phyloP scores from a whole-genome alignment of 2,113 vertebrate species.

The Malurus alboscapulatus region DNA sequence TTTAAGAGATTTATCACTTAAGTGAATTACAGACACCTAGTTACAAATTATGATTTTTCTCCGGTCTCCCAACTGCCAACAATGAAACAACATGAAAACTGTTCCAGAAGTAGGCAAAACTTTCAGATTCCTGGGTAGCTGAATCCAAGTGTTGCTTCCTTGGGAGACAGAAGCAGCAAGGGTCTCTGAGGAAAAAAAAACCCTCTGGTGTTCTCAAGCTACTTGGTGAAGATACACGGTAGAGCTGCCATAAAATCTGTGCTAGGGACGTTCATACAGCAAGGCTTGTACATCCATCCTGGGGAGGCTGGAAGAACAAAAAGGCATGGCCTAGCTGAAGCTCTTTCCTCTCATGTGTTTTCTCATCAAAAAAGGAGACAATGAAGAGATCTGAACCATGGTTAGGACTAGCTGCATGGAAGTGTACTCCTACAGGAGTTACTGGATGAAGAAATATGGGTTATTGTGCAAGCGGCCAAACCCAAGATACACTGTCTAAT shows the following conservation, averaged over 20 bases:
- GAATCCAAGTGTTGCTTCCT: background rate
- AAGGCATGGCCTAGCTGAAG: background rate
- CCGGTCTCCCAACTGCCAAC: background rate
- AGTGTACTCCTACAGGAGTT: background rate
- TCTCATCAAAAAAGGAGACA: background rate
- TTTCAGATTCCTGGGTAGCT: background rate
- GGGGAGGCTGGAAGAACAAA: background rate
- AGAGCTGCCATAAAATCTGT: background rate
- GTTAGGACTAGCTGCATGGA: background rate
- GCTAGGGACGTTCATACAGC: background rate
- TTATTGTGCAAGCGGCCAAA: background rate
- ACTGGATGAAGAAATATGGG: background rate
- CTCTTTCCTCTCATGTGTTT: background rate
- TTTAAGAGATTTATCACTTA: background rate
- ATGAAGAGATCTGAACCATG: background rate
- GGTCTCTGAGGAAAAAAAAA: background rate
- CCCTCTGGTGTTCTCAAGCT: background rate
- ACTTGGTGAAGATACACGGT: background rate
- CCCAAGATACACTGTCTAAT: background rate
- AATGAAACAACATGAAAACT: background rate
- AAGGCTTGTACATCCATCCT: fast-evolving
- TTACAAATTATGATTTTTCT: background rate
- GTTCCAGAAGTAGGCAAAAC: background rate
- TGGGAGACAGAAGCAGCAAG: background rate
- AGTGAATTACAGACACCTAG: background rate